Percentiles rank a stretch among this genome's conserved stretches.
Evolutionary conservation across 2,888 invertebrate species (phyloP).

Genomic region (Smittia sp.): DNA sequence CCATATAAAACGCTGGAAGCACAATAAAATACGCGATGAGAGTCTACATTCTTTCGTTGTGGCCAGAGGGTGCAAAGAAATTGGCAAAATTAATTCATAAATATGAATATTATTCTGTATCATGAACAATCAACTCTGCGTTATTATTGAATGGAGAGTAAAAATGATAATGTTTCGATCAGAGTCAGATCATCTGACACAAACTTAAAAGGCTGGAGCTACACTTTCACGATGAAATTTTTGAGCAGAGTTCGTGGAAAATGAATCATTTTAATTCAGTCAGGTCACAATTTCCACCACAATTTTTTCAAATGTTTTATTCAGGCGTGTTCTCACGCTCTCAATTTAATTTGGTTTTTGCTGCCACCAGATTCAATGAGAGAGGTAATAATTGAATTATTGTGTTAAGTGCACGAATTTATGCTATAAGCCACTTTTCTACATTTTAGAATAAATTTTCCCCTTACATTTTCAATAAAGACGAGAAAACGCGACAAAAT

Average conservation of each 20-base stretch:
- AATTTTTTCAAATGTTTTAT: background rate
- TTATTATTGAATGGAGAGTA: too few species aligned
- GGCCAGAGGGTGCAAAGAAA: background rate
- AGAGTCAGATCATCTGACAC: too few species aligned
- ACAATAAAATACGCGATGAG: background rate
- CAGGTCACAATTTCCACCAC: background rate
- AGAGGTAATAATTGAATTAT: slow-evolving; percentile 36
- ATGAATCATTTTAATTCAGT: slow-evolving; percentile 5
- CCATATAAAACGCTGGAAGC: too few species aligned
- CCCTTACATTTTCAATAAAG: background rate
- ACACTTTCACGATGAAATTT: background rate
- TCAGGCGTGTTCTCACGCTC: background rate
- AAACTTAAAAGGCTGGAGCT: too few species aligned
- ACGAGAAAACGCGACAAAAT: slow-evolving; percentile 26
- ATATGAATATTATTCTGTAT: too few species aligned
- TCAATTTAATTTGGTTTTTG: background rate
- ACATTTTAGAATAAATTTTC: slow-evolving; percentile 1
- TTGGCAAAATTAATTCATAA: too few species aligned
- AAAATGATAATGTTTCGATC: too few species aligned
- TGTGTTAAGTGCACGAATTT: slow-evolving; percentile 1
- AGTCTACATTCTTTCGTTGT: background rate
- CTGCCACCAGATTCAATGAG: background rate
- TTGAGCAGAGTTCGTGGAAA: background rate
- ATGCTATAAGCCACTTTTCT: slow-evolving; percentile 29
- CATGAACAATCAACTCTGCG: too few species aligned